Evolutionary conservation across 1,140 invertebrate species (phyloP).

Genomic region (Zaprionus nigranus): DNA sequence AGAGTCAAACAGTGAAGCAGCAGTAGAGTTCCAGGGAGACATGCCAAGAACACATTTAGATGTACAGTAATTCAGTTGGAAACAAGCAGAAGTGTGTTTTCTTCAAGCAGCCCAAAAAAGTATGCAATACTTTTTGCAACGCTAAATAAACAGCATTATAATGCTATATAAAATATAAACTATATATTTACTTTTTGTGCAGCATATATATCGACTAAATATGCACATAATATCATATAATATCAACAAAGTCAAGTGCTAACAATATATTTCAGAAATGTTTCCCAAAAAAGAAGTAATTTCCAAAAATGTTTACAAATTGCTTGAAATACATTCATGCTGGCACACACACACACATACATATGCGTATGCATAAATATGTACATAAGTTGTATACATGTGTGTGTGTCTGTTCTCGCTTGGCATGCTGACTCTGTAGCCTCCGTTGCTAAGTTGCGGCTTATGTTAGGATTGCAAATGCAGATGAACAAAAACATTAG

Average conservation of each 20-base stretch:
- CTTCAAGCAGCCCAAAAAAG: neutral
- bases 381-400: neutral
- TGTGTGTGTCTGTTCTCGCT: neutral
- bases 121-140: neutral
- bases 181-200: too few relatives aligned
- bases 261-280: neutral
- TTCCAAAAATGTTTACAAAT: neutral
- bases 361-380: neutral
- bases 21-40: too few relatives aligned
- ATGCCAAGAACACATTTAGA: too few relatives aligned
- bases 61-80: neutral
- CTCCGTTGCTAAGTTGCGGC: conserved; percentile 12
- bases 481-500: conserved; percentile 32
- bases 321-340: neutral
- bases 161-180: too few relatives aligned
- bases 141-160: neutral
- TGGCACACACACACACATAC: neutral
- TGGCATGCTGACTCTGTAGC: conserved; percentile 18
- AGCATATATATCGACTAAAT: neutral
- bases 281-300: neutral
- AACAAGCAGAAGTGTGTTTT: neutral
- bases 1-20: neutral
- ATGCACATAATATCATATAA: neutral
- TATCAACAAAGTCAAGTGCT: neutral
- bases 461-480: conserved; percentile 12